Base-by-base conservation (phyloP, 2,797 vertebrate species). In the Toxotes lorentzi region DNA sequence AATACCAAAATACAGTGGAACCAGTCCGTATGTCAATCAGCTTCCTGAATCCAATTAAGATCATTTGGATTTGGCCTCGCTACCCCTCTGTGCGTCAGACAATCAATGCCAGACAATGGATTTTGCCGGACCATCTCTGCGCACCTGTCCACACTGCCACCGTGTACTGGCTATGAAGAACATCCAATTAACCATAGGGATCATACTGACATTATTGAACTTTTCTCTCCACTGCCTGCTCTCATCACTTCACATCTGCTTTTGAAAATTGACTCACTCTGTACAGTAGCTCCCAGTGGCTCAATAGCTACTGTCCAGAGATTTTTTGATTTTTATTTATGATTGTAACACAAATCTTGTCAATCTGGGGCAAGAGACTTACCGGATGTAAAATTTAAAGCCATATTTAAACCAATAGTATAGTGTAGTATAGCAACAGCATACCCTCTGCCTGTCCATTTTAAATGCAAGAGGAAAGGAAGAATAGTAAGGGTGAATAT, bases 101-200 rank as follows among this genome's bases (percentile, higher is more conserved):
- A 82, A 85, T 89, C 82, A 64, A 81, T 89, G 82, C 68, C 88
- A 90, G 84, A 92, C 89, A 78, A 73, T 87, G 81, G 89, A 89
- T 87, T 87, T 83, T 63, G 71, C 82, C n/a, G 59, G 72, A 86
- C 74, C 66, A 53, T 86, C 74, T 86, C 77, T 0, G 54, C 35
- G 35, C 89, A 89, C 88, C 85, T 90, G 87, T 89, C 88, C 79
- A 57, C 79, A 30, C 70, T 57, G 80, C 75, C 79, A 62, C 76
- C 9, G n/a, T n/a, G 11, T 56, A 80, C 70, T n/a, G 35, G 60
- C 81, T 79, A 47, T 72, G 81, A 85, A 76, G 84, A 86, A 86
- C 86, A 89, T 89, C 86, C 90, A 90, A 92, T 92, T 93, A 91
- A 86, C 73, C 66, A 62, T 51, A 63, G 68, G 65, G 72, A 88